Evolutionary conservation across 1,140 invertebrate species (phyloP).

Genomic region (Trichomalopsis sarcophagae): DNA sequence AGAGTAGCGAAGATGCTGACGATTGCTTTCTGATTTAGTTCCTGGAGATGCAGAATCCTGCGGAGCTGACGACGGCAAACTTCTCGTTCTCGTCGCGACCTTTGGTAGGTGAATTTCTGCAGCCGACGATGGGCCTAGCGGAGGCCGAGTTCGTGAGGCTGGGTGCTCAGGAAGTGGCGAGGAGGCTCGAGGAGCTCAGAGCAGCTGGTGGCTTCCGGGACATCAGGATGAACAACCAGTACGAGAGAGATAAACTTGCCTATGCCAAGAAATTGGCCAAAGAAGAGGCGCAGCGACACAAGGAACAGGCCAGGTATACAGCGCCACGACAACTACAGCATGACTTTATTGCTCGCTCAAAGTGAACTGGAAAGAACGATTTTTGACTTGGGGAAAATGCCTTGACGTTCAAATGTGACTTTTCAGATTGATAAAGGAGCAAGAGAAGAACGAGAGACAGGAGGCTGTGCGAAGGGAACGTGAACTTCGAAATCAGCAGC

Average conservation of each 20-base stretch:
- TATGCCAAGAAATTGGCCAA: slow-evolving; percentile 76
- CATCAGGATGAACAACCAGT: slow-evolving; percentile 69
- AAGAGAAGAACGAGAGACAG: slow-evolving; percentile 86
- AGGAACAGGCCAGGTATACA: slow-evolving; percentile 76
- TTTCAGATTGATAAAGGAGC: slow-evolving; percentile 81
- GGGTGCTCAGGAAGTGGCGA: slow-evolving; percentile 74
- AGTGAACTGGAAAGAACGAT: not conserved
- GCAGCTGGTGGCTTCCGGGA: slow-evolving; percentile 69
- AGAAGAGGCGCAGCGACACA: slow-evolving; percentile 77
- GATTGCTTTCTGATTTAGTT: slow-evolving; percentile 75
- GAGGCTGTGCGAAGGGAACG: slow-evolving; percentile 85
- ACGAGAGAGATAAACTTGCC: slow-evolving; percentile 78
- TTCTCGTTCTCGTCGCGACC: slow-evolving; percentile 94
- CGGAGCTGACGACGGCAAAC: slow-evolving; percentile 88
- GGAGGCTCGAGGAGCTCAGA: slow-evolving; percentile 78
- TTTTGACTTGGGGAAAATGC: not conserved
- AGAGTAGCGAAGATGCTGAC: not conserved
- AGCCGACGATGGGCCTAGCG: slow-evolving; percentile 75
- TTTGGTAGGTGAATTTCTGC: slow-evolving; percentile 92
- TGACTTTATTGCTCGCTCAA: not conserved
- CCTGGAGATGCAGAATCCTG: slow-evolving; percentile 84
- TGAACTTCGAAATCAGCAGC: slow-evolving; percentile 84
- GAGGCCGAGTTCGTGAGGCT: slow-evolving; percentile 73
- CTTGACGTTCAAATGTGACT: not conserved
- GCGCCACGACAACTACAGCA: not conserved